These are phyloP conservation scores for Lasaia peninsularis DNA, from an alignment of 1,140 invertebrate genomes.

Conservation along the genomic window DNA sequence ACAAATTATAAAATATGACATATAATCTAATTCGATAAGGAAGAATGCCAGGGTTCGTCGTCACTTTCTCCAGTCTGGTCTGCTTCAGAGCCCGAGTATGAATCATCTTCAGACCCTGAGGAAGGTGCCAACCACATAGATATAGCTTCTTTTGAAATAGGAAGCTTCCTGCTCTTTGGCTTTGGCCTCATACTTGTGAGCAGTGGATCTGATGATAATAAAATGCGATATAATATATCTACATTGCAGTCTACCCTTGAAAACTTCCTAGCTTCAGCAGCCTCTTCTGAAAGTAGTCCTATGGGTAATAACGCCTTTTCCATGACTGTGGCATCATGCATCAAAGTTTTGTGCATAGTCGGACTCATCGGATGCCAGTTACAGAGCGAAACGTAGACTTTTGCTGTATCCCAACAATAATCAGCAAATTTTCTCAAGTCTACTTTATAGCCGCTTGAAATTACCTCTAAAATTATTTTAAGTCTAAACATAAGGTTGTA, in stretches of 20 bases:
- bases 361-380: background rate
- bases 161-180: too few relatives aligned
- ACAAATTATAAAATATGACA: too few relatives aligned
- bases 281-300: background rate
- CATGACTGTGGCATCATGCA: background rate
- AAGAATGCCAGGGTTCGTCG: too few relatives aligned
- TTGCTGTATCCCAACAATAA: background rate
- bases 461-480: too few relatives aligned
- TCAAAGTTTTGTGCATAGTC: background rate
- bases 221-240: background rate
- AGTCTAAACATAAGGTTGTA: constrained; percentile 12
- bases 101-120: too few relatives aligned
- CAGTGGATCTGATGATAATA: background rate
- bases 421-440: background rate
- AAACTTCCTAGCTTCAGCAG: background rate
- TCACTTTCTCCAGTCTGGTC: too few relatives aligned
- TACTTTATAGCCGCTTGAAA: too few relatives aligned
- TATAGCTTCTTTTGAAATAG: too few relatives aligned
- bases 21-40: too few relatives aligned
- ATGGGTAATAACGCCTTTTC: background rate
- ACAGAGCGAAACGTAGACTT: background rate
- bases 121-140: too few relatives aligned
- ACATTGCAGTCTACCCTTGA: background rate
- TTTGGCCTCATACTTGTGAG: too few relatives aligned
- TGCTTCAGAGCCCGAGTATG: too few relatives aligned